Evolutionary conservation across 2,113 vertebrate genomes (phyloP).

Genomic region (Caranx ignobilis): DNA sequence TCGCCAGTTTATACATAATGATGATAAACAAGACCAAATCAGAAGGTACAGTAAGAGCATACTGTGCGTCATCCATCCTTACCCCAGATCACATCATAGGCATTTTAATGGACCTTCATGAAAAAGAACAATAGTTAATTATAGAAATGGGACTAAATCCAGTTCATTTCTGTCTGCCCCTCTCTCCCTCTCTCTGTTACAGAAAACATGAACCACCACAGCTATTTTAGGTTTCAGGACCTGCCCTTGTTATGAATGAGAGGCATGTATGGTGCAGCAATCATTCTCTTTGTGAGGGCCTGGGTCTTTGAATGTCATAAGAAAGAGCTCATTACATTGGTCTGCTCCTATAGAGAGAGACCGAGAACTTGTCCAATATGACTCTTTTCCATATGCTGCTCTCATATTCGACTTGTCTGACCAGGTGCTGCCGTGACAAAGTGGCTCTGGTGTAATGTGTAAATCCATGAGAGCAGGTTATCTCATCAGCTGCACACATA

Average conservation of each 20-base stretch:
- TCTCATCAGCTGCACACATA: conserved; percentile 61
- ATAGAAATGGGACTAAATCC: conserved; percentile 40
- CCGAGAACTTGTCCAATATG: conserved; percentile 42
- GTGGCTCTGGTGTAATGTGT: conserved; percentile 67
- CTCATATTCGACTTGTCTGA: conserved; percentile 66
- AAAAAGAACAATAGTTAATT: conserved; percentile 56
- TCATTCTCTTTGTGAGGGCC: conserved; percentile 54
- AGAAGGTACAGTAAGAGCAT: neutral
- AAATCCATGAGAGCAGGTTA: conserved; percentile 76
- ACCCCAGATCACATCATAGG: neutral
- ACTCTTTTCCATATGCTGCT: conserved; percentile 75
- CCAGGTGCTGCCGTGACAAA: conserved; percentile 66
- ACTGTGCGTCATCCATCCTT: neutral
- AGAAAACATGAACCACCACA: conserved; percentile 66
- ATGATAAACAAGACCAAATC: neutral
- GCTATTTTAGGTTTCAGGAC: conserved; percentile 66
- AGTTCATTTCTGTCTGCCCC: conserved; percentile 13
- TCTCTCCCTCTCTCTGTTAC: conserved; percentile 37
- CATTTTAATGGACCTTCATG: conserved; percentile 19
- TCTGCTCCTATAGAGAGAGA: conserved; percentile 36
- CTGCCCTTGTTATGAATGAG: conserved; percentile 68
- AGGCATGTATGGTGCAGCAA: conserved; percentile 74
- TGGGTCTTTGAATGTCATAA: conserved; percentile 64
- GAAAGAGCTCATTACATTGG: conserved; percentile 64
- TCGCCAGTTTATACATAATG: neutral